Conservation (phyloP, 2,113 vertebrate genomes). For the Orientallactaga bullata region DNA sequence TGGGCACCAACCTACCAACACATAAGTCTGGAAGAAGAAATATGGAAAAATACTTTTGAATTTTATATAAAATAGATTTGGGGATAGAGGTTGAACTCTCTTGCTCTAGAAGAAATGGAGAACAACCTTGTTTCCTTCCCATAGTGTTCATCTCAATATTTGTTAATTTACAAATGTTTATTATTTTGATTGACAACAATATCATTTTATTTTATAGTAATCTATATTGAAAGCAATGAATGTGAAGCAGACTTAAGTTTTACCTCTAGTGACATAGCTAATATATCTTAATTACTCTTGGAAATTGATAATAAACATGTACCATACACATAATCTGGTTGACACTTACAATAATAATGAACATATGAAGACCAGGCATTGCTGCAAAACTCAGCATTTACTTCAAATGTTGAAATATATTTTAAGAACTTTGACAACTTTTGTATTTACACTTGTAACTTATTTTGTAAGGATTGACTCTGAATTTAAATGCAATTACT, state of each 20-base stretch:
- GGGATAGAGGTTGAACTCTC: background rate
- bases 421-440: conserved; percentile 27
- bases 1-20: background rate
- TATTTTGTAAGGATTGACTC: conserved; percentile 46
- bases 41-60: too few species aligned
- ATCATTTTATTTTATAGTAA: too few species aligned
- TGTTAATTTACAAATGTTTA: too few species aligned
- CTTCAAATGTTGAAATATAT: conserved; percentile 8
- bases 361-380: background rate
- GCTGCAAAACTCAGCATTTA: background rate
- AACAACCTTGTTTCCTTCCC: background rate
- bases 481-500: conserved; percentile 13
- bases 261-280: background rate
- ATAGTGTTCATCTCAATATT: background rate
- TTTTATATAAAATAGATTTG: background rate
- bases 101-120: background rate
- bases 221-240: background rate
- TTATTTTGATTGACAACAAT: too few species aligned
- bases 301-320: background rate
- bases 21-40: too few species aligned
- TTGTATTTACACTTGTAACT: background rate
- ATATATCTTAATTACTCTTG: background rate
- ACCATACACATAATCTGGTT: background rate
- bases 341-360: background rate
- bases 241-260: conserved; percentile 1